phyloP scores from a whole-genome alignment of 2,888 invertebrate species.

The Archips crataeganus region DNA sequence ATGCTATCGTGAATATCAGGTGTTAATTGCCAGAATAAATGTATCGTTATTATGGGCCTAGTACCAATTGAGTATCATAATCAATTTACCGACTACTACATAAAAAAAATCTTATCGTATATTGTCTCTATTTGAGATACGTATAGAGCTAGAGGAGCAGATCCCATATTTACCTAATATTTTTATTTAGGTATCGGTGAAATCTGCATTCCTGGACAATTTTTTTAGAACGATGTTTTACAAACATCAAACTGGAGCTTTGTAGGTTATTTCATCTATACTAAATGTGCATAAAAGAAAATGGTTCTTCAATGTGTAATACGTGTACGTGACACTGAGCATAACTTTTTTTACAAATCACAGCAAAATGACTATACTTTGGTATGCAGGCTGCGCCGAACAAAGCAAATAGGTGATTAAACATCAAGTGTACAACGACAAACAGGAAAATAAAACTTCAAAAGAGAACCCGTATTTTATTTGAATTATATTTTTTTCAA shows the following conservation, averaged over 20 bases:
- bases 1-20: conserved; percentile 8
- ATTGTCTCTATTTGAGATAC: too few relatives aligned
- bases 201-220: too few relatives aligned
- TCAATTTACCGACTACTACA: not conserved
- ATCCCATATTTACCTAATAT: too few relatives aligned
- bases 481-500: not conserved
- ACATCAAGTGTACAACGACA: not conserved
- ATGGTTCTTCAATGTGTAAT: not conserved
- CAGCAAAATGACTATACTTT: conserved; percentile 15
- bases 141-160: too few relatives aligned
- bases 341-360: conserved; percentile 24
- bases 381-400: conserved; percentile 7
- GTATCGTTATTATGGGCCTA: not conserved
- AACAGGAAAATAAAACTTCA: not conserved
- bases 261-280: too few relatives aligned
- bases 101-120: not conserved
- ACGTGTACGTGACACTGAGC: conserved; percentile 8
- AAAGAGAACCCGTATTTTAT: not conserved
- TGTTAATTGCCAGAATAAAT: not conserved
- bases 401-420: not conserved
- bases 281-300: not conserved
- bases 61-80: not conserved
- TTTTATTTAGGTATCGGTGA: too few relatives aligned
- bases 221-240: too few relatives aligned
- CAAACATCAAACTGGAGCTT: too few relatives aligned